phyloP scores from a whole-genome alignment of 2,797 vertebrate genomes.

The Sebastes matsubarae region DNA sequence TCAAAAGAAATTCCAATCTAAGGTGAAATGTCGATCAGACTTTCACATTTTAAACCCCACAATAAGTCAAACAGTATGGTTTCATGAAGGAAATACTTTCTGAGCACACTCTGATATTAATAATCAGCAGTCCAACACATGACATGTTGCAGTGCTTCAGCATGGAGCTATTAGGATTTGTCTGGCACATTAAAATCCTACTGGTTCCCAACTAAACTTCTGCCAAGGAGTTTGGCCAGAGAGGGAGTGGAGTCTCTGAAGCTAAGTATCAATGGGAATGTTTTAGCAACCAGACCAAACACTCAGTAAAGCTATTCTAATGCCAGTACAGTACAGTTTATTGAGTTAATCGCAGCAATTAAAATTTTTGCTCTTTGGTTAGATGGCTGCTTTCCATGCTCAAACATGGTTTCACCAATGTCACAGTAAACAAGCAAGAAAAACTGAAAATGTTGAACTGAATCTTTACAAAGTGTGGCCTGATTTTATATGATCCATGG shows the following conservation, averaged over 20 bases:
- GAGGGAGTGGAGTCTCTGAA: slow-evolving; percentile 22
- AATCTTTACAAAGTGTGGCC: background rate
- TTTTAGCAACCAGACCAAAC: slow-evolving; percentile 57
- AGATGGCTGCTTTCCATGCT: background rate
- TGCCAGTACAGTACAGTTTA: slow-evolving; percentile 15
- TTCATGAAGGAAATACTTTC: background rate
- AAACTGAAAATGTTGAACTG: background rate
- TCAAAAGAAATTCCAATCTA: background rate
- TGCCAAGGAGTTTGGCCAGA: slow-evolving; percentile 35
- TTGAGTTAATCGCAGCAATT: slow-evolving; percentile 24
- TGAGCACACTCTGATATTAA: slow-evolving; percentile 4
- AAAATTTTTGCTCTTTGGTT: slow-evolving; percentile 1
- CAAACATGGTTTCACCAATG: background rate
- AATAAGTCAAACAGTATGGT: background rate
- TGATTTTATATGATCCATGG: background rate
- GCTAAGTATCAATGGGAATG: slow-evolving; percentile 30
- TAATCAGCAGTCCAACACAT: slow-evolving; percentile 8
- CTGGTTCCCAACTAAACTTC: slow-evolving; percentile 38
- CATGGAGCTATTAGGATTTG: slow-evolving; percentile 24
- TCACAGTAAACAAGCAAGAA: slow-evolving; percentile 11
- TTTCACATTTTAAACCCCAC: background rate
- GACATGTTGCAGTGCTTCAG: slow-evolving; percentile 30
- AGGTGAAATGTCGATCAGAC: background rate
- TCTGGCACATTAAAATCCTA: slow-evolving; percentile 44
- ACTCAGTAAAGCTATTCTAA: slow-evolving; percentile 26